Conservation (phyloP, 92 coral and sea anemone genomes). For the Porites divaricata region DNA sequence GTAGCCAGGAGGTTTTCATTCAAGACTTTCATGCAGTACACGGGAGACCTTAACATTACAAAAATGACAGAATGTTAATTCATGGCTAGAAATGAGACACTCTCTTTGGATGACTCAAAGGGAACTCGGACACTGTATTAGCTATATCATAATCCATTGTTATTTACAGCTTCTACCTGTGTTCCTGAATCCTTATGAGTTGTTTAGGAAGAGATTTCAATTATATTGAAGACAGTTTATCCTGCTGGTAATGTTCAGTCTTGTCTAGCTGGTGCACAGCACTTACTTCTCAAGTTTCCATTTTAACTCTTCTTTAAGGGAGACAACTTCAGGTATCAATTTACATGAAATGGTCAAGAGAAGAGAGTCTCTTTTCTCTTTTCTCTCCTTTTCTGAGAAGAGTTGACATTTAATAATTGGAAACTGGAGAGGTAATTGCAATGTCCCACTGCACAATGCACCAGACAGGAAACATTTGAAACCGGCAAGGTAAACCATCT, state of each 20-base stretch:
- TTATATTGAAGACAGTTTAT: neutral
- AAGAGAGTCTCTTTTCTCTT: neutral
- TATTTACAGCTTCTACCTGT: too few relatives aligned
- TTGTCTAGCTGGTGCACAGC: neutral
- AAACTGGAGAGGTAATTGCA: neutral
- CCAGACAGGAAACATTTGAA: too few relatives aligned
- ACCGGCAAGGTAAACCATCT: too few relatives aligned
- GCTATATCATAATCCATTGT: too few relatives aligned
- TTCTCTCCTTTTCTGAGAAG: neutral
- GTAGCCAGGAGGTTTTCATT: slow-evolving; percentile 79
- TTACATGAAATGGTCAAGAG: neutral
- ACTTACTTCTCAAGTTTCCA: neutral
- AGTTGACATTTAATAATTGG: too few relatives aligned
- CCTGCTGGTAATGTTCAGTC: neutral
- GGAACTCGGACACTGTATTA: too few relatives aligned
- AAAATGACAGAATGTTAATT: neutral
- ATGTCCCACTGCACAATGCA: neutral
- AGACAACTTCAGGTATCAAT: neutral
- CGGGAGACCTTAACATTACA: slow-evolving; percentile 73
- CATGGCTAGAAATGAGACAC: neutral
- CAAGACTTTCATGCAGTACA: slow-evolving; percentile 88
- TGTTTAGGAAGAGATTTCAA: too few relatives aligned
- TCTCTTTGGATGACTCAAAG: neutral
- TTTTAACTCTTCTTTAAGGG: neutral
- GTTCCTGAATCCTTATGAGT: too few relatives aligned